Percentiles rank a stretch among this genome's conserved stretches.
Conservation (phyloP, 2,888 invertebrate species). For the Tetragonula carbonaria region DNA sequence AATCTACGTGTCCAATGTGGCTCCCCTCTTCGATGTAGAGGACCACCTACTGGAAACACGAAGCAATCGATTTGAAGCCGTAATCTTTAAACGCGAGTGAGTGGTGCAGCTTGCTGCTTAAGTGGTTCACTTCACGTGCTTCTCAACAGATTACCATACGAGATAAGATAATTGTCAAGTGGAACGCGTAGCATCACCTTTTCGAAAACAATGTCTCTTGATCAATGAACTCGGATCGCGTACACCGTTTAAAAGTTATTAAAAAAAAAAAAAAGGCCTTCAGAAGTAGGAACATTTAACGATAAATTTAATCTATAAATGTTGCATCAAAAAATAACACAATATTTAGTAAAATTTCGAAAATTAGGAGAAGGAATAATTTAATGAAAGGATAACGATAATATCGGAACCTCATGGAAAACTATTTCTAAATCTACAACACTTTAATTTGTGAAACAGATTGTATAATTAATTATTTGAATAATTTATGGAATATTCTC, state of each 20-base stretch:
- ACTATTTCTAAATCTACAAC: too few relatives aligned
- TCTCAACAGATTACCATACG: slow-evolving; percentile 1
- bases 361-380: too few relatives aligned
- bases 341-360: too few relatives aligned
- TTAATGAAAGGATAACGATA: too few relatives aligned
- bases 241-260: slow-evolving; percentile 7
- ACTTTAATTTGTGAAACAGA: too few relatives aligned
- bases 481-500: too few relatives aligned
- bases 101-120: slow-evolving; percentile 23
- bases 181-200: slow-evolving; percentile 12
- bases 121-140: slow-evolving; percentile 38
- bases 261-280: not conserved
- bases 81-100: not conserved
- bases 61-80: not conserved
- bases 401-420: too few relatives aligned
- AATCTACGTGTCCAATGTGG: not conserved
- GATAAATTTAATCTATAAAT: too few relatives aligned
- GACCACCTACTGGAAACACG: slow-evolving; percentile 41
- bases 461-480: too few relatives aligned
- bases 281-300: too few relatives aligned
- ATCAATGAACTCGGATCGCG: not conserved
- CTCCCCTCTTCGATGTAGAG: not conserved
- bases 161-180: slow-evolving; percentile 37
- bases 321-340: too few relatives aligned
- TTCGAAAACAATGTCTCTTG: not conserved